These are phyloP conservation scores for zebrafish (Danio rerio) DNA, from an alignment of 2,113 vertebrate species.

Conservation along the genomic window GRCz12tu NC_133194.1:12818501-12819000, in stretches of 20 bases:
- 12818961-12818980: background rate
- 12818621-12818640: background rate
- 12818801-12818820: background rate
- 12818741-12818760: conserved; percentile 17
- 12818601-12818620: background rate
- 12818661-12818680: conserved; percentile 6
- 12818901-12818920: background rate
- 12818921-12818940: background rate
- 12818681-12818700: conserved; percentile 4
- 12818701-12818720: conserved; percentile 20
- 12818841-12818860: conserved; percentile 31
- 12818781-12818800: conserved; percentile 2
- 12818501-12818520: background rate
- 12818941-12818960: background rate
- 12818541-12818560: background rate
- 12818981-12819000: background rate
- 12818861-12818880: background rate
- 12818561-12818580: background rate
- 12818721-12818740: background rate
- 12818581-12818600: background rate
- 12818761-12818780: background rate
- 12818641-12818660: background rate
- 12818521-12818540: background rate
- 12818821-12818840: background rate
- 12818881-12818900: conserved; percentile 3